Evolutionary conservation across 53 echinoderm and acorn worm genomes (phyloP).

Genomic region (Stichopus horrens): DNA sequence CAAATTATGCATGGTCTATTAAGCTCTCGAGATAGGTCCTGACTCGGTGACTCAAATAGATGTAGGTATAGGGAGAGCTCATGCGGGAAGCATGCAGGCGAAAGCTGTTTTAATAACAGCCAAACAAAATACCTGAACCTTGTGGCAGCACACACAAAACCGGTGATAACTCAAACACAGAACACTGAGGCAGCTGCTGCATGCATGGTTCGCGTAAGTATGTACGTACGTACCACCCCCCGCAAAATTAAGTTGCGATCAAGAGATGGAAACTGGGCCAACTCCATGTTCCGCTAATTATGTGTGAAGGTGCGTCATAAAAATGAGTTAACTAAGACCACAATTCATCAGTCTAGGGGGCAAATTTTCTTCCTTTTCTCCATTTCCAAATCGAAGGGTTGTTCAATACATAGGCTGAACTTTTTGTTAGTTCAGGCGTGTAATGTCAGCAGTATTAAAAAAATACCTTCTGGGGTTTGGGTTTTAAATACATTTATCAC

Average conservation of each 20-base stretch:
- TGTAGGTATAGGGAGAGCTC: background rate
- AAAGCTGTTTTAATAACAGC: background rate
- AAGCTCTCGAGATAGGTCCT: background rate
- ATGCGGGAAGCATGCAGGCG: background rate
- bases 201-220: background rate
- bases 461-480: constrained; percentile 22
- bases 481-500: background rate
- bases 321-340: constrained; percentile 12
- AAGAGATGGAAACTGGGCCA: constrained; percentile 30
- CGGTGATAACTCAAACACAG: background rate
- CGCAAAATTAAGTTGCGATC: constrained; percentile 3
- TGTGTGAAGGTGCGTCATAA: background rate
- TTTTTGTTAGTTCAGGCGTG: constrained; percentile 38
- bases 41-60: background rate
- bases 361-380: background rate
- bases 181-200: background rate
- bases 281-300: constrained; percentile 13
- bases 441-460: background rate
- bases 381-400: background rate
- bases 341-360: constrained; percentile 21
- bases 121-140: constrained; percentile 12
- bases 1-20: constrained; percentile 43
- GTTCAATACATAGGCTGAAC: constrained; percentile 26
- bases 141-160: background rate
- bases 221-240: background rate